A percentile compares a stretch with the other conserved stretches of the same genome.
Conservation (phyloP, 2,113 vertebrate genomes). For the Arvicanthis niloticus region DNA sequence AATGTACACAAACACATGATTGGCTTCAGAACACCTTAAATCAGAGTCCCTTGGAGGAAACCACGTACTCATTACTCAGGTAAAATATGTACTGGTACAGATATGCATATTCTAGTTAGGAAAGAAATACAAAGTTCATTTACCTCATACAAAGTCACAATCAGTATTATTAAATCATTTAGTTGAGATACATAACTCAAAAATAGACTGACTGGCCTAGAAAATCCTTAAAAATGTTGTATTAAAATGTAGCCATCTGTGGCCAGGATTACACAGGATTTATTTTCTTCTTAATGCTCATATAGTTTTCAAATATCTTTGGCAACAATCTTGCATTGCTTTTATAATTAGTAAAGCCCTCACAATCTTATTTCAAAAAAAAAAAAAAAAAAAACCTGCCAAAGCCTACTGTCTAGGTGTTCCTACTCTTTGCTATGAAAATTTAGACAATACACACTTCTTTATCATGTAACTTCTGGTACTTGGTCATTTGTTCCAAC, state of each 20-base stretch:
- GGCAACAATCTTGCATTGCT: constrained; percentile 39
- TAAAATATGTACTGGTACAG: constrained; percentile 20
- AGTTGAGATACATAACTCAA: constrained; percentile 37
- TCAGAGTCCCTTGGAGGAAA: constrained; percentile 13
- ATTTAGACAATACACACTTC: background rate
- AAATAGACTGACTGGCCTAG: background rate
- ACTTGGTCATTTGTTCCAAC: background rate
- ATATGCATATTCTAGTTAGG: background rate
- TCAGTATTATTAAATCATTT: constrained; percentile 10
- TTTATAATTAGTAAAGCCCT: constrained; percentile 60
- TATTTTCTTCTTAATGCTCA: constrained; percentile 38
- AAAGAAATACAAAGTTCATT: constrained; percentile 9
- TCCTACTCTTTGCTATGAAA: constrained; percentile 19
- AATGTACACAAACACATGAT: background rate
- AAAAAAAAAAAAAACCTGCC: background rate
- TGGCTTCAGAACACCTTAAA: background rate
- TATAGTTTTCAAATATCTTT: constrained; percentile 37
- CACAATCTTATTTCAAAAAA: constrained; percentile 50
- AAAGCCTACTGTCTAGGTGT: background rate
- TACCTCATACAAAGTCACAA: constrained; percentile 28
- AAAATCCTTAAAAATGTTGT: constrained; percentile 44
- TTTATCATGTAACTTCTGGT: background rate
- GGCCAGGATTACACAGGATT: background rate
- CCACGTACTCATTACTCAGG: constrained; percentile 1
- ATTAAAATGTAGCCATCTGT: constrained; percentile 47